Evolutionary conservation across 2,113 vertebrate species (phyloP), one percentile per base, ranked within the genome.

Genomic region (Pyxicephalus adspersus): DNA sequence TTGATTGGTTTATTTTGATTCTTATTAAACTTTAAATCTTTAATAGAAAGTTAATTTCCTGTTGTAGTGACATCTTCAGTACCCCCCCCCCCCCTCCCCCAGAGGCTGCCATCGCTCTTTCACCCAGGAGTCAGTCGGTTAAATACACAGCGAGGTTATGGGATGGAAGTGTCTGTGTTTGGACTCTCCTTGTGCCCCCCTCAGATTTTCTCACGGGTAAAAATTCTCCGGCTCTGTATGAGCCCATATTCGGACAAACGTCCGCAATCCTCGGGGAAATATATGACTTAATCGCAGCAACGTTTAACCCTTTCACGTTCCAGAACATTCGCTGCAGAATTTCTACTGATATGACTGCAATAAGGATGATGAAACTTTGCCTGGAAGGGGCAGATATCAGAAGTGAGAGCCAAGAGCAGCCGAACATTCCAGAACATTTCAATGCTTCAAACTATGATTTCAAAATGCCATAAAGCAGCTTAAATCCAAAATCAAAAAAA

Each of bases 201-300:
- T 71, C 45, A 6, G 61, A 25, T 51, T 65, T 67, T 78, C 64
- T 78, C 76, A 78, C 76, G 76, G 76, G 64, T 66, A 52, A 52
- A 64, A 22, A 1, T 9, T 16, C 8, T 50, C 51, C 51, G 11
- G 4, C 26, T 34, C 28, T 20, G 2, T 28, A 55, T 75, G 25
- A 19, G 51, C 20, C 64, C 29, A 45, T 45, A 25, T 58, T 58
- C 26, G 29, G 64, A 65, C 13, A 57, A 55, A 31, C 58, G 64
- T 18, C 19, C 25, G 18, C n/a, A 52, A 7, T 51, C 31, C 22
- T 16, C 23, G 2, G 31, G 61, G 61, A 29, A 66, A 64, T 23
- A 17, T 29, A 31, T 6, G 22, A 28, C 38, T 29, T 45, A 19
- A 25, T 23, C 31, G 1, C 29, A 6, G 9, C 38, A 1, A 1